Base-by-base conservation (phyloP, 2,113 vertebrate species). In the Enhydra lutris region DNA sequence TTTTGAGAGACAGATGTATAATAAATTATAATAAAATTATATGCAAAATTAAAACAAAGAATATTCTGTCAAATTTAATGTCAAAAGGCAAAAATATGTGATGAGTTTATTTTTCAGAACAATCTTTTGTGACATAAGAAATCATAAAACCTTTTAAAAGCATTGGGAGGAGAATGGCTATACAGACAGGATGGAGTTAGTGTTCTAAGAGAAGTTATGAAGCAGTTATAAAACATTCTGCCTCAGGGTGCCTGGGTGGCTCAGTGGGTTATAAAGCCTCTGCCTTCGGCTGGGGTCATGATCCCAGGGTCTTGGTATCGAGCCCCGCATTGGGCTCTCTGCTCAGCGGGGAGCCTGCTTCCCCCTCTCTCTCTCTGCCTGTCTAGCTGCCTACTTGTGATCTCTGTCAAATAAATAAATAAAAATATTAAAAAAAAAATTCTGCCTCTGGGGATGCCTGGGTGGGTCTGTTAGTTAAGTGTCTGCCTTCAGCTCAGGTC, bases 61-160 rank as follows among this genome's bases (percentile, higher is more conserved):
- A 79, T 89, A 74, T 93, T 97, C 63, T 78, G n/a, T 90, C 84
- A 94, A 89, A 83, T 95, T 76, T 82, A 90, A 55, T 92, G 36
- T 69, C 31, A 71, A 20, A 80, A 10, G 20, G 31, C 59, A 90
- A 86, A 96, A 95, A 89, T 21, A 34, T 65, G 7, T 52, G 17
- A 89, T 69, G 15, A 85, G 31, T 12, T 87, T 15, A 93, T 74
- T 83, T 97, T 91, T 84, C 67, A 45, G 13, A 87, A 95, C 67
- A 89, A 52, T 65, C n/a, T 89, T 85, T 83, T 79, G 7, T 92
- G 45, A 83, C 23, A n/a, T 63, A 59, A 94, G 61, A 89, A 94
- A 79, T 95, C 36, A 82, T 24, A 69, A 29, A 61, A 65, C 21
- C 59, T 90, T 89, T 65, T 23, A 97, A 94, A 87, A 87, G 50